A percentile compares a stretch with the other conserved stretches of the same genome.
Evolutionary conservation across 2,888 invertebrate species (phyloP).

Genomic region (Nomada goodeniana): DNA sequence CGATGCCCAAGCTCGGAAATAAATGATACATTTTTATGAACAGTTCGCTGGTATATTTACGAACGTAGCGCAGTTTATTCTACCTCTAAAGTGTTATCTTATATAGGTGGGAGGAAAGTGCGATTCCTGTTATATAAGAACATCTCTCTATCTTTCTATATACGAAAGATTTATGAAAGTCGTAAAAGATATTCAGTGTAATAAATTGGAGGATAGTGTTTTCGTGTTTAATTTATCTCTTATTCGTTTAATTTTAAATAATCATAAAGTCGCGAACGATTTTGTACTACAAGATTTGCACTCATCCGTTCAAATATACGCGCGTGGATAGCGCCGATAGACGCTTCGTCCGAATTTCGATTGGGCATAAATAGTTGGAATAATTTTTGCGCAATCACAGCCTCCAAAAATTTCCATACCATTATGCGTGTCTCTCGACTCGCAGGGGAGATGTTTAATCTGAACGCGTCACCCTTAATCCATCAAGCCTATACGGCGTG

Average conservation of each 20-base stretch:
- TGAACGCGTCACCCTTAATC: slow-evolving; percentile 49
- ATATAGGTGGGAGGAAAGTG: neutral
- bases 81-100: neutral
- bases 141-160: neutral
- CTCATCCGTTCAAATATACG: neutral
- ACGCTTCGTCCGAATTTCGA: neutral
- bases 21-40: neutral
- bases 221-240: neutral
- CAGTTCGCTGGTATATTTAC: neutral
- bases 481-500: slow-evolving; percentile 50
- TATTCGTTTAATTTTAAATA: too few species aligned
- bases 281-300: too few species aligned
- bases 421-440: slow-evolving; percentile 7
- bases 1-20: neutral
- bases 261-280: too few species aligned
- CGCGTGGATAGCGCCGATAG: slow-evolving; percentile 1
- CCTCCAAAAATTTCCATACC: slow-evolving; percentile 1
- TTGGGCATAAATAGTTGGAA: neutral
- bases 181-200: neutral
- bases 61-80: neutral
- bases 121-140: neutral
- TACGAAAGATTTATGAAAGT: neutral
- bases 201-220: too few species aligned
- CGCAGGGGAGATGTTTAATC: slow-evolving; percentile 43
- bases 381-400: neutral